Conservation (phyloP, 1,140 invertebrate species). For the Aphelenchoides avenae region DNA sequence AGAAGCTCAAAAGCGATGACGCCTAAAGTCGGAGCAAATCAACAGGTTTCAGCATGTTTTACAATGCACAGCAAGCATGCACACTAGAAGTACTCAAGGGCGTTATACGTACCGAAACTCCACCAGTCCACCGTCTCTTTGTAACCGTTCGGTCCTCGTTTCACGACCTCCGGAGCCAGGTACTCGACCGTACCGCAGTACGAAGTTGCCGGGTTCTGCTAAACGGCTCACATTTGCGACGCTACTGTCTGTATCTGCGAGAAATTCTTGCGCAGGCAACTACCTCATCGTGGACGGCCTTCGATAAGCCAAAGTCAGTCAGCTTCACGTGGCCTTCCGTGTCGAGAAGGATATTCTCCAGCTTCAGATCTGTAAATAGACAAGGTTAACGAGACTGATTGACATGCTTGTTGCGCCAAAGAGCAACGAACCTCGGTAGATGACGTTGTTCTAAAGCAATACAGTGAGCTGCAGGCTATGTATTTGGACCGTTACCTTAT, state of each 20-base stretch:
- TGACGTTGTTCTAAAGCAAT: too few species aligned
- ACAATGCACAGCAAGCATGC: slow-evolving; percentile 93
- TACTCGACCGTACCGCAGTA: slow-evolving; percentile 97
- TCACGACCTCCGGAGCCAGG: slow-evolving; percentile 87
- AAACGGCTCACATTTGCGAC: slow-evolving; percentile 37
- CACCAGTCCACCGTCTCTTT: slow-evolving; percentile 78
- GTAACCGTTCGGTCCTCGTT: slow-evolving; percentile 75
- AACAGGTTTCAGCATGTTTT: too few species aligned
- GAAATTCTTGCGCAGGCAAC: too few species aligned
- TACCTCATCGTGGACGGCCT: slow-evolving; percentile 67
- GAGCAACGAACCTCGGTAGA: slow-evolving; percentile 3
- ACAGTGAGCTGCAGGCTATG: too few species aligned
- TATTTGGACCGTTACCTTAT: slow-evolving; percentile 67
- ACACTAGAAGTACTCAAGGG: too few species aligned
- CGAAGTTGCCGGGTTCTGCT: slow-evolving; percentile 78
- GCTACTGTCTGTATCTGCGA: slow-evolving; percentile 1
- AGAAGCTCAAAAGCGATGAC: slow-evolving; percentile 90
- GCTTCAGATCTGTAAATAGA: slow-evolving; percentile 90
- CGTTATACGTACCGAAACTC: slow-evolving; percentile 63
- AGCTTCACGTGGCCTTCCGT: slow-evolving; percentile 84
- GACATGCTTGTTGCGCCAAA: slow-evolving; percentile 70
- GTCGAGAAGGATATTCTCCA: slow-evolving; percentile 80
- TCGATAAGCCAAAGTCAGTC: slow-evolving; percentile 85
- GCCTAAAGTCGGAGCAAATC: too few species aligned
- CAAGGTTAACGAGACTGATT: too few species aligned